Conservation (phyloP, 2,888 invertebrate genomes). For the Mesochorus sp. region DNA sequence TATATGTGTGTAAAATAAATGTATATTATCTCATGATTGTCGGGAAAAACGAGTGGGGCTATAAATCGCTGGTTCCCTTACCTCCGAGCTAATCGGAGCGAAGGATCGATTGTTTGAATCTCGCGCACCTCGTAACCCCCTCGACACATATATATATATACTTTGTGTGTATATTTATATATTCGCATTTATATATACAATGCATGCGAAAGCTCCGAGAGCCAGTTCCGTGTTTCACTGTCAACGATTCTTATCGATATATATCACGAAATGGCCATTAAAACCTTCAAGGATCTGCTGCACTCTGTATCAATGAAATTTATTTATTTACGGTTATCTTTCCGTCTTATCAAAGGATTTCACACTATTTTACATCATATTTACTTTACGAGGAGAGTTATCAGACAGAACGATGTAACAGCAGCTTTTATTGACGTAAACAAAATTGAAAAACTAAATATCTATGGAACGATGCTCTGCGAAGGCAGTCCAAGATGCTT, state of each 20-base stretch:
- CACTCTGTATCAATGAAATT: conserved; percentile 13
- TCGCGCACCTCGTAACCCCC: conserved; percentile 50
- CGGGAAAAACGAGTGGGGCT: conserved; percentile 2
- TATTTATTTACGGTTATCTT: conserved; percentile 18
- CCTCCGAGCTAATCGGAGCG: conserved; percentile 55
- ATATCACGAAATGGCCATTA: conserved; percentile 53
- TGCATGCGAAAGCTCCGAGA: not conserved
- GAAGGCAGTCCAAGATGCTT: too few species aligned
- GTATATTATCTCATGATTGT: conserved; percentile 37
- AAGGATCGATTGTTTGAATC: conserved; percentile 61
- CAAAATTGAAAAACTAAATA: too few species aligned
- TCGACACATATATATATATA: not conserved
- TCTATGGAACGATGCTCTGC: too few species aligned
- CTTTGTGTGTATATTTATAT: not conserved
- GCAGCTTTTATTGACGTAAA: too few species aligned
- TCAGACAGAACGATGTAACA: too few species aligned
- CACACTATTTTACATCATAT: too few species aligned
- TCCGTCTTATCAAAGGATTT: too few species aligned
- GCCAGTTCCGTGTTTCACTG: conserved; percentile 46
- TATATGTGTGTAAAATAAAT: not conserved
- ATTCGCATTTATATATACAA: not conserved
- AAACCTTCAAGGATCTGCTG: conserved; percentile 37
- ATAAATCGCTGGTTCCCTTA: conserved; percentile 50
- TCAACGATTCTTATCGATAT: conserved; percentile 52
- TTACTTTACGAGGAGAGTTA: too few species aligned